Evolutionary conservation across 2,888 invertebrate genomes (phyloP).

Genomic region (Oithona nana): DNA sequence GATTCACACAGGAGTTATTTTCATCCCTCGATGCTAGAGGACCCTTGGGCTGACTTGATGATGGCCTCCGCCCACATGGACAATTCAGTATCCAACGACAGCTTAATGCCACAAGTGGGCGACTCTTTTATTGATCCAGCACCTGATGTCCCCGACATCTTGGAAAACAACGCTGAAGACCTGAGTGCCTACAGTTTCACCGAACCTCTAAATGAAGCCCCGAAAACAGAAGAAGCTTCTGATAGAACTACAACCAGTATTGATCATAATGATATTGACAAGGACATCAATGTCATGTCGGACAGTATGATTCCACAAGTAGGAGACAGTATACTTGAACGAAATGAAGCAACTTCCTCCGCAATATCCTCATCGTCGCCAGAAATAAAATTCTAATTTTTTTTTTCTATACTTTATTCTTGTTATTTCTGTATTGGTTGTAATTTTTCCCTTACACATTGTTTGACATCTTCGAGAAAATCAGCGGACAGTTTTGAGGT

Average conservation of each 20-base stretch:
- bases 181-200: not conserved
- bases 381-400: too few species aligned
- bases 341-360: too few species aligned
- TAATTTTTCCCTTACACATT: not conserved
- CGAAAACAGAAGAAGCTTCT: not conserved
- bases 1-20: not conserved
- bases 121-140: not conserved
- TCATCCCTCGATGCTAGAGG: slow-evolving; percentile 8
- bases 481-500: not conserved
- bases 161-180: not conserved
- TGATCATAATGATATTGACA: not conserved
- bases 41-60: slow-evolving; percentile 1
- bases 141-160: not conserved
- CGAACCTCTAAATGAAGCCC: not conserved
- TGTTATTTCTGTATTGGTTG: too few species aligned
- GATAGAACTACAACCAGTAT: not conserved
- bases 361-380: too few species aligned
- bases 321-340: not conserved
- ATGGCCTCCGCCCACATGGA: not conserved
- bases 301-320: slow-evolving; percentile 4
- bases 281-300: not conserved
- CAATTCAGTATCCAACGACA: not conserved
- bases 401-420: too few species aligned
- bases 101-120: not conserved
- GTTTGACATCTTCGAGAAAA: slow-evolving; percentile 9